Conservation (phyloP, 1,140 invertebrate species). For the Mercenaria mercenaria region DNA sequence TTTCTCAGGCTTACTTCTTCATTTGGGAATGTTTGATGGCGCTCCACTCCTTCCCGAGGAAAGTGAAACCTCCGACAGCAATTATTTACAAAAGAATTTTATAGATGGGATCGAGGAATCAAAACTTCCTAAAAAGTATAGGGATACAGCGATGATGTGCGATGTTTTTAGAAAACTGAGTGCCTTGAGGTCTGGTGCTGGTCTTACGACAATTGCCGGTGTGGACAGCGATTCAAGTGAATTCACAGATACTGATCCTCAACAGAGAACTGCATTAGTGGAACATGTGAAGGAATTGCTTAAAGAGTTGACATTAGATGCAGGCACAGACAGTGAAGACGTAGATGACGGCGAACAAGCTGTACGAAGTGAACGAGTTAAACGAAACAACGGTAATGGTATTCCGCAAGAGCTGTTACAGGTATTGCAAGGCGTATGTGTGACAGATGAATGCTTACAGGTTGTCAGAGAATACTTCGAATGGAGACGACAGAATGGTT, state of each 20-base stretch:
- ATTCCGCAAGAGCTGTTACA: neutral
- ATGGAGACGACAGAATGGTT: neutral
- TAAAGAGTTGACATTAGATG: neutral
- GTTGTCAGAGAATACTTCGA: neutral
- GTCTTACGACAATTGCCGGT: too few species aligned
- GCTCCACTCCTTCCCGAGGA: neutral
- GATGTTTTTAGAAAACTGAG: neutral
- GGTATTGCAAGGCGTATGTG: neutral
- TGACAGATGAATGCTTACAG: conserved; percentile 22
- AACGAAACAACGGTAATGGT: neutral
- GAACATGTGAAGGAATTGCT: neutral
- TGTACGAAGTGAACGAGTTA: neutral
- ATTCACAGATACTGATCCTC: too few species aligned
- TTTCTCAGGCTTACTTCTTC: neutral
- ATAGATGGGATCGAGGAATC: neutral
- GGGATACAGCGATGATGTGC: neutral
- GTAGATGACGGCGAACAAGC: neutral
- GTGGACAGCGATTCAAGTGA: too few species aligned
- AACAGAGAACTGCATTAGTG: neutral
- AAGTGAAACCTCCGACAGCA: neutral
- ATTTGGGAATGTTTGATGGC: neutral
- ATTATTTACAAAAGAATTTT: neutral
- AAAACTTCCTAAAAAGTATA: neutral
- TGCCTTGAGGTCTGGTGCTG: neutral
- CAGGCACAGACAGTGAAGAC: neutral